Evolutionary conservation across 2,888 invertebrate genomes (phyloP).

Genomic region (Petrolisthes manimaculis): DNA sequence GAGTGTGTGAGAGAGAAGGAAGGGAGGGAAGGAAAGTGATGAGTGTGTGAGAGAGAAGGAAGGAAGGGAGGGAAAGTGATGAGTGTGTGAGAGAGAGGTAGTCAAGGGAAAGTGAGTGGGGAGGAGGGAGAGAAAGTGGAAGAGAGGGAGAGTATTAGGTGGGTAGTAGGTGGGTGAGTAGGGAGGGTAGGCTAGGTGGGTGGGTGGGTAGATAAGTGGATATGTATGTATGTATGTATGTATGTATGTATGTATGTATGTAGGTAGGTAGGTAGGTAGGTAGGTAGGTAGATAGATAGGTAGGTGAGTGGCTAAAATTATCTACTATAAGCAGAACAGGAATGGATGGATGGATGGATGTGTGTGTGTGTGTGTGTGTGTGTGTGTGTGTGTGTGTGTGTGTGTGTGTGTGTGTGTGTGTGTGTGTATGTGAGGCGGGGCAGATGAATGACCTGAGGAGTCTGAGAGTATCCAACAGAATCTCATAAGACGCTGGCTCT

Average conservation of each 20-base stretch:
- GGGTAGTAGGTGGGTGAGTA: neutral
- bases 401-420: constrained; percentile 1
- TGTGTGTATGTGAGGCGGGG: neutral
- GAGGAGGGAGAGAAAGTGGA: neutral
- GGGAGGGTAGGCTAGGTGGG: neutral
- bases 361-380: constrained; percentile 1
- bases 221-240: neutral
- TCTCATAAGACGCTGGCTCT: neutral
- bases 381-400: constrained; percentile 1
- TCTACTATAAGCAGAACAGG: neutral
- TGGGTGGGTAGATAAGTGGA: neutral
- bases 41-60: neutral
- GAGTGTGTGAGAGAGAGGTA: neutral
- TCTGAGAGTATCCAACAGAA: neutral
- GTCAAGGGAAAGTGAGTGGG: neutral
- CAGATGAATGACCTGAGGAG: neutral
- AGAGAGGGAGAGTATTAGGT: neutral
- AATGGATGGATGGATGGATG: neutral
- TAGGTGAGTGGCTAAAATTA: neutral
- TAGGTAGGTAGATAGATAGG: too few relatives aligned
- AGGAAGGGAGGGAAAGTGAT: neutral
- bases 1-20: neutral
- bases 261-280: neutral
- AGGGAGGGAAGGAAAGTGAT: neutral
- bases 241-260: neutral